A percentile compares a stretch with the other conserved stretches of the same genome.
phyloP scores from a whole-genome alignment of 2,113 vertebrate genomes.

The Leptocoma aspasia region DNA sequence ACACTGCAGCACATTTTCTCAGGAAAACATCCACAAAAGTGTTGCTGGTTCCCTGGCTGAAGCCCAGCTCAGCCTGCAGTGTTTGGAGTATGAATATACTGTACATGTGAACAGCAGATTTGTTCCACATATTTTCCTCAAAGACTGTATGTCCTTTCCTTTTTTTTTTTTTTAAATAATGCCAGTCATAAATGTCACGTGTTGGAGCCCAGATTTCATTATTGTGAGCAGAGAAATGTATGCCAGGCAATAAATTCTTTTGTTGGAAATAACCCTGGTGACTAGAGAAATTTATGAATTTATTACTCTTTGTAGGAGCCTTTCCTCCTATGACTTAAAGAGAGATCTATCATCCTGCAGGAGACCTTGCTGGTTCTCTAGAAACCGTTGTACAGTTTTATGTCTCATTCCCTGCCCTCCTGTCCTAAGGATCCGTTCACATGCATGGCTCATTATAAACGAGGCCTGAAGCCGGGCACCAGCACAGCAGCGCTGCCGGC shows the following conservation, averaged over 20 bases:
- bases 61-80: not conserved
- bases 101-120: not conserved
- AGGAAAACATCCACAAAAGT: not conserved
- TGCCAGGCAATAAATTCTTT: constrained; percentile 52
- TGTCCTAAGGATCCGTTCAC: not conserved
- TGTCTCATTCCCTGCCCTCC: not conserved
- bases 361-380: constrained; percentile 6
- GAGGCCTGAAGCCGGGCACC: rapidly evolving
- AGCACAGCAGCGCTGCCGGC: rapidly evolving
- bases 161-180: constrained; percentile 16
- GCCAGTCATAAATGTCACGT: constrained; percentile 38
- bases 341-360: constrained; percentile 31
- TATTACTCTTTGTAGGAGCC: constrained; percentile 42
- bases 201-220: constrained; percentile 38
- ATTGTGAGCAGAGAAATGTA: constrained; percentile 40
- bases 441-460: not conserved
- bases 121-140: not conserved
- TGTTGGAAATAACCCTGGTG: constrained; percentile 43
- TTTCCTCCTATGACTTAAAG: constrained; percentile 24
- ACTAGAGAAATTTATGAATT: constrained; percentile 55
- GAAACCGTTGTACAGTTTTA: not conserved
- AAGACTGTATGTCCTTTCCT: not conserved
- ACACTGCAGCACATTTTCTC: rapidly evolving
- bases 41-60: not conserved
- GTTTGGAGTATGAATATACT: not conserved